Base-by-base conservation (phyloP, 2,888 invertebrate genomes). In the Eupithecia dodoneata region DNA sequence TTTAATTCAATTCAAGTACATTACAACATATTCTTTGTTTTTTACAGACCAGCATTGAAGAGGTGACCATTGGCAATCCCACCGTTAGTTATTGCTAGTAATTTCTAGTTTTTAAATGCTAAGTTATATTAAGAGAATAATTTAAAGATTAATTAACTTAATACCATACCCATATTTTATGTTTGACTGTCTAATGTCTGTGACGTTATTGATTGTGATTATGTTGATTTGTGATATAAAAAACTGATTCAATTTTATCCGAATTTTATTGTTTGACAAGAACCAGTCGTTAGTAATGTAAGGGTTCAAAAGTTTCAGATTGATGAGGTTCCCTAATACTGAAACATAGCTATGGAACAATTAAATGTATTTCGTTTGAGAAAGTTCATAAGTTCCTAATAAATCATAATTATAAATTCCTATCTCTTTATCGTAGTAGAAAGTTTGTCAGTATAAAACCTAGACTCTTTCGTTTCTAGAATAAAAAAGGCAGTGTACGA, bases 1-100 rank as follows among this genome's bases (percentile, higher is more conserved):
- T 30, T 30, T 30, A 30, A 1, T 30, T 30, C 30, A 30, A 1
- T 30, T 30, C 30, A 30, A 30, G 30, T 30, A 30, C 0, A 44
- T 44, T 44, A 6, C n/a, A 7, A 44, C 44, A 0, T 44, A 44
- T 44, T 44, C 7, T 44, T 4, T 44, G 44, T 7, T 7, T 44
- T 73, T 85, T 92, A 70, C 90, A 94, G 93, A 78, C 87, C 92
- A 12, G 86, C 85, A 59, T 81, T 94, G 81, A 93, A 90, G 79
- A 90, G 89, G 81, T 93, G 88, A 90, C 44, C 49, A 66, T 63
- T 63, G 73, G 72, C 72, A 70, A 75, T 4, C 0, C 59, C 18
- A 10, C 18, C 59, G 59, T 30, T 59, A 18, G 3, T 63, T 18
- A n/a, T 59, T 18, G 2, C 18, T 9, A 59, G 59, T 15, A 9